A percentile compares a stretch with the other conserved stretches of the same genome.
These are phyloP conservation scores for Halcyon malimbica DNA, from an alignment of 2,113 vertebrate genomes.

Conservation along the genomic window DNA sequence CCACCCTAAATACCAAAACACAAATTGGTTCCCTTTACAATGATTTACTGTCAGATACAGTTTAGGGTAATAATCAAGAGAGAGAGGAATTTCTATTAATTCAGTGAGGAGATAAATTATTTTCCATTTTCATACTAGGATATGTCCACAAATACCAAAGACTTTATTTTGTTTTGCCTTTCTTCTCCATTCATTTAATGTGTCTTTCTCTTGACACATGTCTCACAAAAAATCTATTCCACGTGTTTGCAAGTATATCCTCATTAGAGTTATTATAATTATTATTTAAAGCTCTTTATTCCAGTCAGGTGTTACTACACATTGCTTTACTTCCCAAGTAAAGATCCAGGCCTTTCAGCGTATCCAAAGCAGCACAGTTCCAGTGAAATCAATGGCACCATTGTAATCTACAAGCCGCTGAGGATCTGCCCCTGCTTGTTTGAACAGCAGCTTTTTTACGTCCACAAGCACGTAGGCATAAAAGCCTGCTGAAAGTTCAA, in stretches of 20 bases:
- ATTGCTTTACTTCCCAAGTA: background rate
- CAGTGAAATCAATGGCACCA: slow-evolving; percentile 28
- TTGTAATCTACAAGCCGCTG: background rate
- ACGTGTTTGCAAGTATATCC: background rate
- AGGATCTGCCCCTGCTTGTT: slow-evolving; percentile 2
- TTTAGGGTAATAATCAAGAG: background rate
- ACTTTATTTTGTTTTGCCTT: slow-evolving; percentile 10
- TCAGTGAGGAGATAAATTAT: background rate
- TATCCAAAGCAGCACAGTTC: background rate
- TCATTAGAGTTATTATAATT: background rate
- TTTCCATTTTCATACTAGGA: background rate
- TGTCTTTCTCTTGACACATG: background rate
- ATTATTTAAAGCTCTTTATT: background rate
- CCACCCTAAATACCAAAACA: background rate
- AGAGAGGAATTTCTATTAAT: background rate
- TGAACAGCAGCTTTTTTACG: background rate
- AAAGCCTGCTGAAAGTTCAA: background rate
- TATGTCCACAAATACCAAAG: background rate
- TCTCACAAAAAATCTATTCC: background rate
- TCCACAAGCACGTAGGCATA: background rate
- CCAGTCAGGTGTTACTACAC: background rate
- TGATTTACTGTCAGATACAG: background rate
- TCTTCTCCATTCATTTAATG: background rate
- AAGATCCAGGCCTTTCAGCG: background rate
- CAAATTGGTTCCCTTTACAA: background rate